Percentiles rank a stretch among this genome's conserved stretches.
These are phyloP conservation scores for Silurus aristotelis DNA, from an alignment of 2,797 vertebrate genomes.

Conservation along the genomic window DNA sequence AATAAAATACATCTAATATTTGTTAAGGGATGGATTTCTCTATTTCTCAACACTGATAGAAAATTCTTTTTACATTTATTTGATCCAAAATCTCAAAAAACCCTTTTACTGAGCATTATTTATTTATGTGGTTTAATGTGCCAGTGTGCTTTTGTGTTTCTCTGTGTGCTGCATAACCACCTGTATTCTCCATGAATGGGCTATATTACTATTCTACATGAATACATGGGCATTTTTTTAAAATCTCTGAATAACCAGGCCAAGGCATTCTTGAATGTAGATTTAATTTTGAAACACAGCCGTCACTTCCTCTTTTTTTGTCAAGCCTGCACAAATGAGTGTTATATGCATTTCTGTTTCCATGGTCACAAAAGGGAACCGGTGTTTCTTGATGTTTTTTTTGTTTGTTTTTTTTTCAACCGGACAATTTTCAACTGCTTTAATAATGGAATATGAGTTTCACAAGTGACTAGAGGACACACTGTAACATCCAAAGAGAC, in stretches of 20 bases:
- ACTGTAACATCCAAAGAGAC: constrained; percentile 3
- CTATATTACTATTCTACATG: background rate
- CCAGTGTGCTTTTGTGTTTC: background rate
- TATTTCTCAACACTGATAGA: background rate
- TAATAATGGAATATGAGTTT: background rate
- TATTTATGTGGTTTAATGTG: constrained; percentile 3
- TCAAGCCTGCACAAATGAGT: constrained; percentile 21
- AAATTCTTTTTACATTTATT: background rate
- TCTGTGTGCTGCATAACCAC: background rate
- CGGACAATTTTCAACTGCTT: background rate
- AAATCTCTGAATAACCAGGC: constrained; percentile 14
- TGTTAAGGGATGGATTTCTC: background rate
- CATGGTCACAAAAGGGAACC: constrained; percentile 33
- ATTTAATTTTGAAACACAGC: constrained; percentile 22
- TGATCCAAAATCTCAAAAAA: background rate
- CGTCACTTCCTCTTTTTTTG: constrained; percentile 40
- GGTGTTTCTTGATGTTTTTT: constrained; percentile 29
- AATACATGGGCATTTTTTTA: constrained; percentile 5
- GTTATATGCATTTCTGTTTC: constrained; percentile 47
- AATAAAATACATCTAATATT: background rate
- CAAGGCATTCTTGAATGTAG: background rate
- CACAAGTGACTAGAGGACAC: background rate
- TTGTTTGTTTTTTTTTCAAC: background rate
- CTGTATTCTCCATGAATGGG: background rate
- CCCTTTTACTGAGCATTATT: background rate